Percentiles rank a stretch among this genome's conserved stretches.
phyloP scores from a whole-genome alignment of 2,797 vertebrate species.

The Liparis tanakae region DNA sequence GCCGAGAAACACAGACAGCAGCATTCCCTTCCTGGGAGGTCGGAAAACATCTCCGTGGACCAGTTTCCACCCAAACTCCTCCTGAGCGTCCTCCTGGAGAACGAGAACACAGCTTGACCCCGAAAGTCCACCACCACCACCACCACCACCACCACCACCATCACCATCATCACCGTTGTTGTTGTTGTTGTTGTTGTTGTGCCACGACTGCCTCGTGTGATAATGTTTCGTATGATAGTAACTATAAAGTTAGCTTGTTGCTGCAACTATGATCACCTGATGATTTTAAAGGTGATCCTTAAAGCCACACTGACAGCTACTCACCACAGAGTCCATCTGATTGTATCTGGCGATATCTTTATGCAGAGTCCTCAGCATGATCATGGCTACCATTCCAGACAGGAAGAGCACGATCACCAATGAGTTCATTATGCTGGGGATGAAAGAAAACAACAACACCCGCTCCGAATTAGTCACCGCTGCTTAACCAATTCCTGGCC shows the following conservation, averaged over 20 bases:
- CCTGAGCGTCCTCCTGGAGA: constrained; percentile 92
- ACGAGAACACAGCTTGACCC: neutral
- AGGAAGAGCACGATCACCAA: constrained; percentile 95
- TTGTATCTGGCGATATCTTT: constrained; percentile 96
- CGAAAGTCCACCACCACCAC: neutral
- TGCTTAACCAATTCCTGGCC: too few relatives aligned
- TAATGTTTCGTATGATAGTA: neutral
- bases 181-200: too few relatives aligned
- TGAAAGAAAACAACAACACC: constrained; percentile 4
- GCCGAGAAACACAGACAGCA: constrained; percentile 92
- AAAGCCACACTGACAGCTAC: constrained; percentile 52
- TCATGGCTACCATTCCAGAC: constrained; percentile 97
- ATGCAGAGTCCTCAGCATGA: constrained; percentile 92
- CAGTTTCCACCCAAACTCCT: constrained; percentile 96
- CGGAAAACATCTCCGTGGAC: constrained; percentile 95
- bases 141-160: too few relatives aligned
- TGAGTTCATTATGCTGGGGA: constrained; percentile 93
- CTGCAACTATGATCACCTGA: neutral
- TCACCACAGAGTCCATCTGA: constrained; percentile 95
- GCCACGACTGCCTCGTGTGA: neutral
- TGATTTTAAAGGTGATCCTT: neutral
- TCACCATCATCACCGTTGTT: too few relatives aligned
- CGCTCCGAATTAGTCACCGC: too few relatives aligned
- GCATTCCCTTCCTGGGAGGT: constrained; percentile 93
- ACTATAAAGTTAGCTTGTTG: too few relatives aligned